A percentile compares a stretch with the other conserved stretches of the same genome.
These are phyloP conservation scores for Lasioglossum morio DNA, from an alignment of 2,888 invertebrate genomes.

Conservation along the genomic window DNA sequence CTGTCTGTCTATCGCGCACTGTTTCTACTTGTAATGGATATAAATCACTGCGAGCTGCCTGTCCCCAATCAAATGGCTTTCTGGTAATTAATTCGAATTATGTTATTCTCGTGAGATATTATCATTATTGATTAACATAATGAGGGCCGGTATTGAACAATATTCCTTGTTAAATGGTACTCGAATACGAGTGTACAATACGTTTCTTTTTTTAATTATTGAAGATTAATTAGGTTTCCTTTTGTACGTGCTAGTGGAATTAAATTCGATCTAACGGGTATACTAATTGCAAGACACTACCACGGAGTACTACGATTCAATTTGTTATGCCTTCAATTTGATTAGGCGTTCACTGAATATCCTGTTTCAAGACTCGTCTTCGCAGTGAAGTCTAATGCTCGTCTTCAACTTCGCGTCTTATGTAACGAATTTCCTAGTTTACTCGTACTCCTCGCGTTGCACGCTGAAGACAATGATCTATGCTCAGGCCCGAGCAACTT, in stretches of 20 bases:
- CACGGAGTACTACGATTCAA: neutral
- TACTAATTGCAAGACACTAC: neutral
- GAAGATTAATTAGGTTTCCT: too few relatives aligned
- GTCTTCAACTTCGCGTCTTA: neutral
- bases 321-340: neutral
- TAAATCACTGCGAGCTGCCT: neutral
- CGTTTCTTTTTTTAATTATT: too few relatives aligned
- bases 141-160: neutral
- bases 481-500: too few relatives aligned
- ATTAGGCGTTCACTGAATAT: neutral
- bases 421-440: neutral
- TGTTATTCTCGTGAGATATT: neutral
- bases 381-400: neutral
- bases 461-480: too few relatives aligned
- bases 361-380: neutral
- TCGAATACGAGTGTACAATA: too few relatives aligned
- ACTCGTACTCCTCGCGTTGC: neutral
- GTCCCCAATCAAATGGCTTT: neutral
- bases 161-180: neutral
- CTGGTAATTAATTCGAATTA: neutral
- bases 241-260: neutral
- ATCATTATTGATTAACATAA: neutral
- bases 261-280: neutral
- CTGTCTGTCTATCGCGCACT: neutral
- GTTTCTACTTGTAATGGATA: constrained; percentile 1